Evolutionary conservation across 2,113 vertebrate genomes (phyloP).

Genomic region (Antigone vipio): DNA sequence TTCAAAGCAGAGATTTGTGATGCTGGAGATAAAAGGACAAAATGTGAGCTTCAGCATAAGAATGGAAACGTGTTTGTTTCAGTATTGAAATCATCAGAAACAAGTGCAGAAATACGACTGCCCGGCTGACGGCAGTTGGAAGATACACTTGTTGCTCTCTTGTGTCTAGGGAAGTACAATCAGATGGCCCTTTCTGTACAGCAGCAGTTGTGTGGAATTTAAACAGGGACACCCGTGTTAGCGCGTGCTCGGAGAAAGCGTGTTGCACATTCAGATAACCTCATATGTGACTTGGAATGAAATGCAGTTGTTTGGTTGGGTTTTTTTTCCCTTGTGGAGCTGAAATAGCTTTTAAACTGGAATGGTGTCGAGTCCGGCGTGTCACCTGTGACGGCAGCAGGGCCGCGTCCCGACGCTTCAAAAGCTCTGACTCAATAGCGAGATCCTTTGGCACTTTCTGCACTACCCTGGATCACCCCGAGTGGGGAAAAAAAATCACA

Average conservation of each 20-base stretch:
- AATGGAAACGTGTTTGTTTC: neutral
- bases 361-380: rapidly evolving
- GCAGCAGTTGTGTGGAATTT: neutral
- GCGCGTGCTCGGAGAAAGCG: no score
- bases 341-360: neutral
- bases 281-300: neutral
- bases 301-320: neutral
- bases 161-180: neutral
- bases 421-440: neutral
- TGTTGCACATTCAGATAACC: neutral
- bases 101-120: neutral
- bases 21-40: neutral
- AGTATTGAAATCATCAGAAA: neutral
- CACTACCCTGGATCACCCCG: rapidly evolving
- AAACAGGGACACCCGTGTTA: neutral
- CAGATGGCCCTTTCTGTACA: neutral
- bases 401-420: neutral
- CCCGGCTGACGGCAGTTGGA: neutral
- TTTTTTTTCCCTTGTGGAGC: neutral
- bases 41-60: neutral
- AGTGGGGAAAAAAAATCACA: no score
- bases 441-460: neutral
- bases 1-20: neutral
- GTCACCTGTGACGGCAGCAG: neutral
- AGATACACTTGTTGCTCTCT: neutral